phyloP scores from a whole-genome alignment of 2,888 invertebrate species.

The Bugula neritina region DNA sequence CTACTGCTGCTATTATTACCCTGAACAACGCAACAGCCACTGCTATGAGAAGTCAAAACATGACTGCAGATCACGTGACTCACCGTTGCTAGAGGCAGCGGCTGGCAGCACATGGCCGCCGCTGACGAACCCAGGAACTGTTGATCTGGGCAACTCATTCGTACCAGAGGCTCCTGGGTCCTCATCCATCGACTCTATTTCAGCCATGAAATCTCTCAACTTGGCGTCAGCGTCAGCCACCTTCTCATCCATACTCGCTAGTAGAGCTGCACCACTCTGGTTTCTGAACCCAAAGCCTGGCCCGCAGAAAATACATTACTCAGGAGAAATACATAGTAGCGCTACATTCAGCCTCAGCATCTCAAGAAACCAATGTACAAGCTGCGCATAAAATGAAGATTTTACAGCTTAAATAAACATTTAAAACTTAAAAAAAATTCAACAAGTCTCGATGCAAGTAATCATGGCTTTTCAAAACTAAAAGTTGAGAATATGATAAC shows the following conservation, averaged over 20 bases:
- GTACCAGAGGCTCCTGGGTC: not conserved
- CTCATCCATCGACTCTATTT: constrained; percentile 4
- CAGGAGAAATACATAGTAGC: not conserved
- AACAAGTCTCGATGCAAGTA: no score
- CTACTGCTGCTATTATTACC: no score
- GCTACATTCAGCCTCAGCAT: not conserved
- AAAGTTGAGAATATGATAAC: no score
- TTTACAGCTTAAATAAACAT: no score
- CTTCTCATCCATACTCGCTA: constrained; percentile 21
- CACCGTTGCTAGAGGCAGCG: not conserved
- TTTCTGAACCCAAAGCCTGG: constrained; percentile 10
- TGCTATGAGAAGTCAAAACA: no score
- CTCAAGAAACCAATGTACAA: no score
- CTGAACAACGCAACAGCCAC: no score
- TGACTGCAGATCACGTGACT: no score
- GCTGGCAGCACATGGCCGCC: constrained; percentile 24
- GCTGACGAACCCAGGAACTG: constrained; percentile 18
- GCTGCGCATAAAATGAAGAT: no score
- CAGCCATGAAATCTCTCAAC: constrained; percentile 23
- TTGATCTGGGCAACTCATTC: not conserved
- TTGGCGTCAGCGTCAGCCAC: constrained; percentile 16
- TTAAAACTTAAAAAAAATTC: no score
- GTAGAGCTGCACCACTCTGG: constrained; percentile 13
- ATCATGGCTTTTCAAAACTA: no score
- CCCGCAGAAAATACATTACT: not conserved